Base-by-base conservation (phyloP, 2,113 vertebrate genomes). In the Malurus cyaneus region DNA sequence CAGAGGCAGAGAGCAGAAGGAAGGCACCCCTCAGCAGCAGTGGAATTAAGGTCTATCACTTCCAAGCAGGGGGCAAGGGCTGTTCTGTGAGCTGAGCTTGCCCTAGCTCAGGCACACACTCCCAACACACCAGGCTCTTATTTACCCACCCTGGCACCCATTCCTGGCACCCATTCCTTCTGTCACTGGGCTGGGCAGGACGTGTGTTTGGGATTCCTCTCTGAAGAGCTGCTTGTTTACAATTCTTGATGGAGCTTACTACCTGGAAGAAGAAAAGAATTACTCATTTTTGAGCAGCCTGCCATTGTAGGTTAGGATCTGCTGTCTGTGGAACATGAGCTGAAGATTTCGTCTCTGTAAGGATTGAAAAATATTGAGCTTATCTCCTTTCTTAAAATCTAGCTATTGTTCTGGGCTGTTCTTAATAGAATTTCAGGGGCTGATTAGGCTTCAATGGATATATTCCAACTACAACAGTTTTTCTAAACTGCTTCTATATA, bases 31-130 rank as follows among this genome's bases (percentile, higher is more conserved):
- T 42, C 23, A 47, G 11, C 12, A 52, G n/a, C 62, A 20, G 17
- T 3, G 8, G 17, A 53, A 59, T n/a, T 1, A 2, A 53, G 18
- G 17, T 61, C 31, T 59, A 18, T 42, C 3, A 0, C 14, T 49
- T 42, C 19, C 14, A 42, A 54, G 24, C 34, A 76, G 1, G 1
- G 24, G 20, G 5, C 14, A 88, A 86, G 26, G 26, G 4, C 7
- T 12, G 0, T 50, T 82, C 32, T 67, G 17, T 29, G 70, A 80
- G 18, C 28, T 70, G 74, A 64, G 41, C 34, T 71, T 88, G 44
- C 17, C 31, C 42, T 49, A 42, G 29, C 25, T 79, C 4, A 0
- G 34, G 11, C 4, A 10, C 0, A 0, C 18, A 17, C 3, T 91
- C 11, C 29, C 41, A 29, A 10, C 23, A 71, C 9, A 42, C 12